Evolutionary conservation across 2,113 vertebrate species (phyloP).

Genomic region (Petromus typicus): DNA sequence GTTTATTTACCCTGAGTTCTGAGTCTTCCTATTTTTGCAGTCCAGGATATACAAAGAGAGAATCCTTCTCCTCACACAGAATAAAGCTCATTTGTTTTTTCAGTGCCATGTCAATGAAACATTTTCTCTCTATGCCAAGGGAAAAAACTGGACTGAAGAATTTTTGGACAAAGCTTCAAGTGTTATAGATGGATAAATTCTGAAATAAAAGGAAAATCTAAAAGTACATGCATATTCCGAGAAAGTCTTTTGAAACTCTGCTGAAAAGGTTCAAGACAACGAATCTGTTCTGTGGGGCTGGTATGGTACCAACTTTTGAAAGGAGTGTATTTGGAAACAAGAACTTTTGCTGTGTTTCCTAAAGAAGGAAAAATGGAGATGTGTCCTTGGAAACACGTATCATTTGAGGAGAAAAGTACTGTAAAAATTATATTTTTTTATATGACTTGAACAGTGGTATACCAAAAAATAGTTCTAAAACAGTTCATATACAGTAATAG

Average conservation of each 20-base stretch:
- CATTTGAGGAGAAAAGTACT: background rate
- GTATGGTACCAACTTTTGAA: conserved; percentile 35
- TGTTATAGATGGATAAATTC: conserved; percentile 41
- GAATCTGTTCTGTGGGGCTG: conserved; percentile 35
- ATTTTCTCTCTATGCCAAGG: conserved; percentile 16
- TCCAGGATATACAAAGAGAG: background rate
- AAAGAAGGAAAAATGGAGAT: conserved; percentile 44
- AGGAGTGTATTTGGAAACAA: conserved; percentile 29
- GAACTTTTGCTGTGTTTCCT: conserved; percentile 33
- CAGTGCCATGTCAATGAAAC: conserved; percentile 35
- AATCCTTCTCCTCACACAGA: background rate
- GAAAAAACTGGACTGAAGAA: conserved; percentile 41
- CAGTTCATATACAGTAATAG: background rate
- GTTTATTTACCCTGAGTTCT: conserved; percentile 40
- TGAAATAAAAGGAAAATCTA: conserved; percentile 50
- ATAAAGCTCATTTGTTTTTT: conserved; percentile 53
- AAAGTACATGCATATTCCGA: conserved; percentile 55
- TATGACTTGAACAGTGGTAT: conserved; percentile 30
- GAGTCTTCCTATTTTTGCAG: background rate
- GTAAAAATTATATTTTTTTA: background rate
- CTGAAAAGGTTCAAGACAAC: conserved; percentile 60
- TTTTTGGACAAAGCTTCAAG: conserved; percentile 60
- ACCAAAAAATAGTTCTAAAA: conserved; percentile 44
- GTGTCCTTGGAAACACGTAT: background rate
- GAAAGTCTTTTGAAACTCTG: conserved; percentile 66